Evolutionary conservation across 2,888 invertebrate genomes (phyloP), one percentile per base, ranked within the genome.

Genomic region (Microplitis manilae): DNA sequence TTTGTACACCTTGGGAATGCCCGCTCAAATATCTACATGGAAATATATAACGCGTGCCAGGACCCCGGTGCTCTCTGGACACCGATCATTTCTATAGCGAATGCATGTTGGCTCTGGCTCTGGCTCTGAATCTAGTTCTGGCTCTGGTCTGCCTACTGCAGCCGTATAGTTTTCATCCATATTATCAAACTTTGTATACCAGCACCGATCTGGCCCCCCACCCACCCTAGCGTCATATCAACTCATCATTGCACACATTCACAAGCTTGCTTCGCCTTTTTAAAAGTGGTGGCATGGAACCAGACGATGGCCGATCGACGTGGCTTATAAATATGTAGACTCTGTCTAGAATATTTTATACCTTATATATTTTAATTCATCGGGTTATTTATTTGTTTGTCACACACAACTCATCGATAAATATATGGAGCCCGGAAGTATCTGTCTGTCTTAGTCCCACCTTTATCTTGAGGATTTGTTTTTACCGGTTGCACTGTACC

Each of bases 381-480:
- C 30, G 30, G 30, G 30, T 30, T 30, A 30, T 68, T 67, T 68
- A 40, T 40, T 67, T 20, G 7, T 62, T 62, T 62, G 30, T 30
- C 20, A 65, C 20, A 30, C 9, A 65, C 6, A 65, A 20, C 13
- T 13, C 30, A 38, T 7, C n/a, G 62, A 30, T 30, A 30, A 30
- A 30, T 30, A 30, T 30, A 62, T 62, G 15, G 62, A 62, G 17
- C 17, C 13, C 73, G 73, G 73, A 73, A 73, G 70, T 76, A 65
- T 59, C 30, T 17, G 62, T 20, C 30, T 76, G 64, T 69, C 17
- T 61, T 60, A n/a, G n/a, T 69, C 62, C 17, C 65, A 67, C 61
- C 60, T 17, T 76, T 72, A 76, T 67, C 67, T 71, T 68, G 6
- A 40, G 60, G 65, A 76, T 76, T 76, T 76, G 71, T 76, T 76